Base-by-base conservation (phyloP, 1,140 invertebrate genomes). In the Lamellibrachia luymesi region DNA sequence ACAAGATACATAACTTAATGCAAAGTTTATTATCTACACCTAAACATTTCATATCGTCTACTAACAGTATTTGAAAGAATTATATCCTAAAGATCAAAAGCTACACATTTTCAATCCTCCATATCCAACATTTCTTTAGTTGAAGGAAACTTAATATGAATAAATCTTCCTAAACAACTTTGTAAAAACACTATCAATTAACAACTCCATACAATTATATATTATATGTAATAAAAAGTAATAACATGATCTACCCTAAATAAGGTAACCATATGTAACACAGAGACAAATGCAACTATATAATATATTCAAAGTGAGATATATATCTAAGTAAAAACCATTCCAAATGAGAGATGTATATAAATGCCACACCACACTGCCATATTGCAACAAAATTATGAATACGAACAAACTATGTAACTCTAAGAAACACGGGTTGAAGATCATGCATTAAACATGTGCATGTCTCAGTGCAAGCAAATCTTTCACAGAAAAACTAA, bases 311-410 rank as follows among this genome's bases (percentile, higher is more conserved):
- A 80, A 80, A 80, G 64, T 80, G 64, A 80, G 64, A 80, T 80
- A 22, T 80, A 80, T 80, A 38, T 38, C 38, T 38, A 80, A 80
- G 64, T 80, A 80, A 80, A 80, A 80, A 80, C 64, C 64, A 80
- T 80, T 80, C 64, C 64, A 80, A 80, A 80, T 80, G 64, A 80
- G 64, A 80, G 64, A 80, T 10, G 25, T 80, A 56, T 56, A 80
- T 80, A 80, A 80, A 80, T 80, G 64, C 64, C 64, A 80, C 64
- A 80, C 64, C 64, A 80, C 64, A 80, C 64, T 80, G 64, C 64
- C 64, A 80, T 80, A 22, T 80, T 22, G 64, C 64, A 80, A 80
- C 64, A 80, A 80, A 80, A 80, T 80, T 80, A 80, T 80, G 64
- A 80, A 80, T 80, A 80, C 17, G 64, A 80, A 80, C 25, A 22